Evolutionary conservation across 30 jellyfish, hydroid and myxozoan genomes (phyloP).

Genomic region (Cassiopea andromeda): DNA sequence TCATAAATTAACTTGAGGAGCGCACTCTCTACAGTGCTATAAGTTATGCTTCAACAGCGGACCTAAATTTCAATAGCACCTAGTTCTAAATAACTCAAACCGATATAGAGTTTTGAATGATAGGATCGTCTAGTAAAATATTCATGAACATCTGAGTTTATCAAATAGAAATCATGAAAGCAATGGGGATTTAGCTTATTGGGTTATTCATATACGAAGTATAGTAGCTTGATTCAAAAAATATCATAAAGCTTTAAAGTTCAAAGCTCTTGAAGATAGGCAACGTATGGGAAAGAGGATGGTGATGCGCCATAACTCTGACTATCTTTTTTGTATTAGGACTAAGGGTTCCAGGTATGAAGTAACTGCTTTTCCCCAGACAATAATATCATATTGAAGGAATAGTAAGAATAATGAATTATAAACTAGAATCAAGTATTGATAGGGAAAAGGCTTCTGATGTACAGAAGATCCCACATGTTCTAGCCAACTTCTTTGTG

Average conservation of each 20-base stretch:
- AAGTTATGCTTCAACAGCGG: not conserved
- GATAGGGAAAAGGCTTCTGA: conserved; percentile 42
- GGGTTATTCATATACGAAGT: conserved; percentile 22
- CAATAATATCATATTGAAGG: conserved; percentile 26
- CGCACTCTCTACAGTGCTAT: conserved; percentile 2
- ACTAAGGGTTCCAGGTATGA: conserved; percentile 29
- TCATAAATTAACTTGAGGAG: not conserved
- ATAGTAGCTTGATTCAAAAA: conserved; percentile 1
- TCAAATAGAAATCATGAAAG: conserved; percentile 17
- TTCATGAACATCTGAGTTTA: conserved; percentile 1
- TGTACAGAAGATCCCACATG: conserved; percentile 43
- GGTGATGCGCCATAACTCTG: conserved; percentile 31
- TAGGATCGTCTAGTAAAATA: conserved; percentile 24
- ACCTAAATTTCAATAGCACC: not conserved
- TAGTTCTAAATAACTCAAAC: not conserved
- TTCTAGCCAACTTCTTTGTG: conserved; percentile 53
- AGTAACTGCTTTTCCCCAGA: conserved; percentile 43
- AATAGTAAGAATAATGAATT: conserved; percentile 24
- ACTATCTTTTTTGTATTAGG: conserved; percentile 37
- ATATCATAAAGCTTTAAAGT: conserved; percentile 25
- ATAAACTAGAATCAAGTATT: conserved; percentile 2
- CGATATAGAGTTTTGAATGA: not conserved
- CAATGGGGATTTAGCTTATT: conserved; percentile 25
- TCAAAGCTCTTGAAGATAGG: conserved; percentile 32
- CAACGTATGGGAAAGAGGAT: conserved; percentile 13